Base-by-base conservation (phyloP, 2,113 vertebrate species). In the Bambusicola thoracicus region DNA sequence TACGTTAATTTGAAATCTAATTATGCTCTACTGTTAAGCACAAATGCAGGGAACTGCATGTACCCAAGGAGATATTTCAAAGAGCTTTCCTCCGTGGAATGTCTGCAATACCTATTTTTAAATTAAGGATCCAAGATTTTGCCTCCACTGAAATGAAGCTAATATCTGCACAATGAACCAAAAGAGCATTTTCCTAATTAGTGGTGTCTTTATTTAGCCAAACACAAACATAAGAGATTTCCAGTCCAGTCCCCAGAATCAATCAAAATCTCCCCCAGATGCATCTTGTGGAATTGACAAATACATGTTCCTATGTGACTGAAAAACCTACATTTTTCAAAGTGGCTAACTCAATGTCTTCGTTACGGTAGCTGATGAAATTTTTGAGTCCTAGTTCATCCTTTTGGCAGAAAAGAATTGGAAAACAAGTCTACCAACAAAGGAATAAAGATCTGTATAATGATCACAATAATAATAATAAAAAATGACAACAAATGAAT, bases 91-190 rank as follows among this genome's bases (percentile, higher is more conserved):
- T 97, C 62, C 38, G 69, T 80, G 87, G 89, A 96, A 97, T 8
- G 85, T 96, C 95, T 97, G 96, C 95, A 92, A 81, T 82, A 92
- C 46, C 94, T 97, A 97, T 97, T 97, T 96, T 97, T 97, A 97
- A 97, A 96, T 85, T 77, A 69, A 90, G 81, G 81, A 87, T 65
- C 92, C 82, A 91, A 93, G 93, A 95, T 93, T 95, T 95, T 79
- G 87, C 87, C 95, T 96, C 96, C 59, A 69, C 55, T 95, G 88
- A 94, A 94, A 97, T 89, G 75, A 96, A 97, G 70, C 41, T 95
- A 79, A 94, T 95, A 68, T 88, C 59, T 77, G 85, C 62, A 89
- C 59, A 87, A 44, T 46, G 59, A 97, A 90, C 44, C 66, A 89
- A 96, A 95, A 91, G 65, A 90, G 30, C 83, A 94, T 70, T 69